phyloP scores from a whole-genome alignment of 2,797 vertebrate species.

The Cichlasoma orientale region DNA sequence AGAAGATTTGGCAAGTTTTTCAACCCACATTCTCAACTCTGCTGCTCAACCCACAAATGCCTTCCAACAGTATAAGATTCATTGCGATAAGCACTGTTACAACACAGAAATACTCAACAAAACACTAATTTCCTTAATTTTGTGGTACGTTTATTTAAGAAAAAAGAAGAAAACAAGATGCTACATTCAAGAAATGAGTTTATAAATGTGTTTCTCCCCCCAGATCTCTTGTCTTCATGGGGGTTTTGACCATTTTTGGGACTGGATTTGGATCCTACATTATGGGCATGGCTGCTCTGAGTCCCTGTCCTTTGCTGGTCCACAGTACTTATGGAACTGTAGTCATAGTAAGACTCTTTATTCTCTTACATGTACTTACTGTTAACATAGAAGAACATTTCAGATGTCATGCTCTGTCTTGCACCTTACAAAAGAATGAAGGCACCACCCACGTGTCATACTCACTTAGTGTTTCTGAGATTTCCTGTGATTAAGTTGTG shows the following conservation, averaged over 20 bases:
- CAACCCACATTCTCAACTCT: no score
- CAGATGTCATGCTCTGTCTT: not conserved
- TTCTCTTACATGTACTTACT: not conserved
- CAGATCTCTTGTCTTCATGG: constrained; percentile 83
- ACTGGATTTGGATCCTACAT: constrained; percentile 83
- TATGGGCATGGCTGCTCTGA: constrained; percentile 83
- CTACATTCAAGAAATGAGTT: not conserved
- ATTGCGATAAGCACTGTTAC: no score
- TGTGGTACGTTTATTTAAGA: no score
- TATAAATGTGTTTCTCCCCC: constrained; percentile 7
- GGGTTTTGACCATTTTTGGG: constrained; percentile 75
- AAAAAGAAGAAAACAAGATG: not conserved
- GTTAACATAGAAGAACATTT: not conserved
- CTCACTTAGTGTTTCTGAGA: not conserved
- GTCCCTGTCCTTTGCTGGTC: constrained; percentile 85
- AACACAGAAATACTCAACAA: no score
- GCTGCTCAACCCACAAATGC: no score
- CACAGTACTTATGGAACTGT: constrained; percentile 68
- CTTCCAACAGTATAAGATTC: no score
- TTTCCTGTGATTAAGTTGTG: not conserved
- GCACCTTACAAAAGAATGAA: not conserved
- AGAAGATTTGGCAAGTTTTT: no score
- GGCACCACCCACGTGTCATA: not conserved
- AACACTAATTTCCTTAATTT: no score
- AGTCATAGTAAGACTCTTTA: constrained; percentile 79